These are phyloP conservation scores for Ormyrus pomaceus DNA, from an alignment of 2,888 invertebrate genomes.

Conservation along the genomic window DNA sequence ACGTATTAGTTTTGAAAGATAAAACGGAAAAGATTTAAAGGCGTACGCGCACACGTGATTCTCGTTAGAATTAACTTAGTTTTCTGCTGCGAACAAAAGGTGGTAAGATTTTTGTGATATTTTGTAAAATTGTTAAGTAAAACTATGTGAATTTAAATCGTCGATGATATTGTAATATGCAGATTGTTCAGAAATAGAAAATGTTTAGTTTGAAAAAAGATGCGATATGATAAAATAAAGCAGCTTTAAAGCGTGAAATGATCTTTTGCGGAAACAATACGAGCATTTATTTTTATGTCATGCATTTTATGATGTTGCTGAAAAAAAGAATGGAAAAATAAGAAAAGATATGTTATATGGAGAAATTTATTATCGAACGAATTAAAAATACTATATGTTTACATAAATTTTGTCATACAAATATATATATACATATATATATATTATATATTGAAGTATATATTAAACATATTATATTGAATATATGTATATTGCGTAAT, in stretches of 20 bases:
- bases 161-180: conserved; percentile 57
- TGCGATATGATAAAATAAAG: conserved; percentile 7
- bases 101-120: conserved; percentile 75
- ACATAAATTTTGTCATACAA: conserved; percentile 63
- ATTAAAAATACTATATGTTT: conserved; percentile 62
- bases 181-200: conserved; percentile 34
- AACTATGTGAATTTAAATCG: conserved; percentile 54
- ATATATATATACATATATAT: conserved; percentile 54
- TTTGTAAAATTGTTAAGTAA: conserved; percentile 69
- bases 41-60: conserved; percentile 54
- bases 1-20: conserved; percentile 29
- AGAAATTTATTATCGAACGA: conserved; percentile 64
- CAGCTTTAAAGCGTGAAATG: conserved; percentile 26
- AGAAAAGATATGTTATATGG: conserved; percentile 55
- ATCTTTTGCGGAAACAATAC: conserved; percentile 61
- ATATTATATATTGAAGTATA: conserved; percentile 58
- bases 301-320: conserved; percentile 72
- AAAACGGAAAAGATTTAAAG: conserved; percentile 32
- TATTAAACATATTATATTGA: conserved; percentile 61
- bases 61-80: conserved; percentile 62
- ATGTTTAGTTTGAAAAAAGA: conserved; percentile 41
- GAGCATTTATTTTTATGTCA: conserved; percentile 76
- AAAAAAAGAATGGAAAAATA: conserved; percentile 48
- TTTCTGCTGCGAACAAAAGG: conserved; percentile 72
- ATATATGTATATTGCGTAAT: conserved; percentile 62